Base-by-base conservation (phyloP, 2,797 vertebrate genomes). In the Muscicapa comitata region DNA sequence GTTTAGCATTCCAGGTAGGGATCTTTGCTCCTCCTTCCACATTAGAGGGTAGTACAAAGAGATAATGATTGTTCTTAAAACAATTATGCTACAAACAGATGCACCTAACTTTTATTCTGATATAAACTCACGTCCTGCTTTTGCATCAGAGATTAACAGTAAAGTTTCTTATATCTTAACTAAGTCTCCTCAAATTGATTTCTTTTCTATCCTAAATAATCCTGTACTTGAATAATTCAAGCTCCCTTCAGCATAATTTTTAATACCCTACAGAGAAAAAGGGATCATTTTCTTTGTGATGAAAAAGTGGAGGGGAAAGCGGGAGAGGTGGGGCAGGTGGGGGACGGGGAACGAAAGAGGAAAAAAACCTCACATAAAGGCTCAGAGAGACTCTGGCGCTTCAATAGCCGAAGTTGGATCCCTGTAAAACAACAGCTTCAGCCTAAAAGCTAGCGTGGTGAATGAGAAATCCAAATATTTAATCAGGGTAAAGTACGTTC, bases 381-480 rank as follows among this genome's bases (percentile, higher is more conserved):
- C 54, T 75, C 72, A 65, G 53, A 74, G 40, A 88, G 57, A 66
- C 18, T 13, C 16, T 91, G 65, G 33, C 11, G 86, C 25, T 93
- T 78, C 71, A 83, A 40, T 2, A 71, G 73, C 29, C 19, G 37
- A 26, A 75, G 38, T 3, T 48, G 42, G 86, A 88, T 86, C 48
- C 43, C 62, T 91, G 88, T 33, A 86, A 91, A 88, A 82, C 13
- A 77, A 73, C 13, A 80, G 58, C 72, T 89, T 91, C 68, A 77
- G 68, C 76, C 59, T 88, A 40, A 77, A 85, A 71, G 82, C 54
- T 89, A 80, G 72, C 78, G 53, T 2, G 28, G 54, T 6, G 1
- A 86, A 88, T 0, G 3, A 96, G 55, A 81, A 91, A 95, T 66
- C 29, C 70, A 90, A 94, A 88, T 86, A 94, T 83, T 94, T 88